A percentile compares a stretch with the other conserved stretches of the same genome.
phyloP scores from a whole-genome alignment of 1,140 invertebrate genomes.

The Varroa destructor region DNA sequence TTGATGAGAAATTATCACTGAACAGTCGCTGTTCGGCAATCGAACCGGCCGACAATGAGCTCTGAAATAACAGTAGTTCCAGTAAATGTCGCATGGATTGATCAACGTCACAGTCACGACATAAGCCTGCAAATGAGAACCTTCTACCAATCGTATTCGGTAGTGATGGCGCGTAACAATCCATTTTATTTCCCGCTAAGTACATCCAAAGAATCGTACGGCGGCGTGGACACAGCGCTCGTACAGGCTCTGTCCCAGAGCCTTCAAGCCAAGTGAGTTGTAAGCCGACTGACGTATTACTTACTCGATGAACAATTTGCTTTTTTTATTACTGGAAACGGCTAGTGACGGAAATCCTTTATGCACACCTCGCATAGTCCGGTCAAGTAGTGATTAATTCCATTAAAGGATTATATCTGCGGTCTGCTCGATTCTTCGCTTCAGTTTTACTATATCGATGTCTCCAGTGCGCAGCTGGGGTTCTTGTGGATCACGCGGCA shows the following conservation, averaged over 20 bases:
- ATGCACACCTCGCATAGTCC: neutral
- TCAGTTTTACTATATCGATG: conserved; percentile 2
- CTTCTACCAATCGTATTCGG: neutral
- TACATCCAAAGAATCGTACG: neutral
- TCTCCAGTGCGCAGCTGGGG: conserved; percentile 17
- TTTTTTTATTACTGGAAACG: neutral
- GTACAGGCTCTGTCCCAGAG: neutral
- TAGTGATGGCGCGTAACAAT: conserved; percentile 13
- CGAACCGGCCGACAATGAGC: no score
- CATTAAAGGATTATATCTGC: no score
- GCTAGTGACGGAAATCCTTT: neutral
- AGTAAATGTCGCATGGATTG: no score
- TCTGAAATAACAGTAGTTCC: no score
- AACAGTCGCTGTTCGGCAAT: no score
- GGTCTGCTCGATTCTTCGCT: neutral
- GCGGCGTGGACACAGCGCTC: neutral
- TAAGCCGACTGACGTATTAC: no score
- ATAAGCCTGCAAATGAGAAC: no score
- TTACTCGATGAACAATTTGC: neutral
- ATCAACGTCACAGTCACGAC: no score
- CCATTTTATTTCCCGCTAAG: neutral
- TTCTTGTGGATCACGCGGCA: neutral
- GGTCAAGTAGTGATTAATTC: neutral
- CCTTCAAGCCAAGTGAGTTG: conserved; percentile 1
- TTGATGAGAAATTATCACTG: no score